Evolutionary conservation across 2,113 vertebrate species (phyloP).

Genomic region (Anguilla rostrata): DNA sequence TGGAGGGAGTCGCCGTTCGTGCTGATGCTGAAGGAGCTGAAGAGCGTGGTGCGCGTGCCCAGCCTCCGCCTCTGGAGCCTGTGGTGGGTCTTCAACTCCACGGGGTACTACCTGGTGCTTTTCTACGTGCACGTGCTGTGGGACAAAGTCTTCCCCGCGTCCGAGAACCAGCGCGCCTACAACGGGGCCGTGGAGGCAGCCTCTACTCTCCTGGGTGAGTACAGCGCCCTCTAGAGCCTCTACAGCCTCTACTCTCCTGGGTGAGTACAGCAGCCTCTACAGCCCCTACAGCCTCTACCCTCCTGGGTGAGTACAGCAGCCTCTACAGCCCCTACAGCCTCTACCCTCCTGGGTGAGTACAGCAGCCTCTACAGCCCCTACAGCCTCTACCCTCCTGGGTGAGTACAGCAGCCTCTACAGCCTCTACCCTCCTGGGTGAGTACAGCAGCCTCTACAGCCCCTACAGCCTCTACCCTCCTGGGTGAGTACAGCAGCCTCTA

Average conservation of each 20-base stretch:
- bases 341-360: too few relatives aligned
- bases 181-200: slow-evolving; percentile 90
- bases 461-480: too few relatives aligned
- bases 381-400: too few relatives aligned
- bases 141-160: slow-evolving; percentile 64
- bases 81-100: slow-evolving; percentile 94
- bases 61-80: slow-evolving; percentile 88
- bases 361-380: too few relatives aligned
- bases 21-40: slow-evolving; percentile 78
- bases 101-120: slow-evolving; percentile 90
- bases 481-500: too few relatives aligned
- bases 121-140: slow-evolving; percentile 93
- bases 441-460: too few relatives aligned
- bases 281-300: too few relatives aligned
- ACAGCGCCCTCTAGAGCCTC: neutral
- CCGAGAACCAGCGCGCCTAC: slow-evolving; percentile 65
- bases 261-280: too few relatives aligned
- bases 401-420: too few relatives aligned
- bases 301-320: neutral
- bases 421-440: too few relatives aligned
- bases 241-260: too few relatives aligned
- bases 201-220: slow-evolving; percentile 76
- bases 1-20: slow-evolving; percentile 54
- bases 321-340: too few relatives aligned
- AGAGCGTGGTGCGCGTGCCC: slow-evolving; percentile 53